Base-by-base conservation (phyloP, 2,888 invertebrate species). In the Tigriopus californicus region DNA sequence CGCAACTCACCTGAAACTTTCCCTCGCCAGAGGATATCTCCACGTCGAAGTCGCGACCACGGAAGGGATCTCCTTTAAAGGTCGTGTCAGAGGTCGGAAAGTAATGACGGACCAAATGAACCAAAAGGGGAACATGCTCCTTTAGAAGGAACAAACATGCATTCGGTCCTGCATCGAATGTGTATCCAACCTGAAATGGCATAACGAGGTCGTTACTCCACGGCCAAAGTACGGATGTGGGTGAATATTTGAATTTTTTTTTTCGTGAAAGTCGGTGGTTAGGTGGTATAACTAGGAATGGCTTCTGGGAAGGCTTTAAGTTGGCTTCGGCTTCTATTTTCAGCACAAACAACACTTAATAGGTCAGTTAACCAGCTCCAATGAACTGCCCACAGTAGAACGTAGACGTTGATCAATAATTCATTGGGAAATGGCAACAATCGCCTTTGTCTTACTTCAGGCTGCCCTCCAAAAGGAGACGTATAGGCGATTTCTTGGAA, bases 121-220 rank as follows among this genome's bases (percentile, higher is more conserved):
- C 61, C 12, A 90, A 74, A 66, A 77, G 76, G 0, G 80, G 74
- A 0, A 91, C 81, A 69, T 85, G 78, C 62, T 83, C 73, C 64
- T 87, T 81, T 54, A 86, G 72, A 15, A 91, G 72, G 72, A 85
- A 94, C 0, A 97, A 72, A 70, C 90, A 92, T 4, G 90, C 90
- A 75, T 98, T 98, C 54, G 95, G 87, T 5, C 98, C 98, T 59
- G 98, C 98, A 77, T 98, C 98, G 75, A 90, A 98, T 15, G 97
- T 95, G 70, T 99, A 99, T 0, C 92, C 91, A 8, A 89, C 78
- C 80, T 81, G 66, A 4, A 65, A 63, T n/a, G n/a, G n/a, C n/a
- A n/a, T n/a, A n/a, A 61, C 44, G 10, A 25, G 12, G 13, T n/a
- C 6, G n/a, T 20, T 41, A 48, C 22, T n/a, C n/a, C n/a, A n/a